Evolutionary conservation across 1,140 invertebrate genomes (phyloP), one percentile per base, ranked within the genome.

Genomic region (Megalonaias nervosa): DNA sequence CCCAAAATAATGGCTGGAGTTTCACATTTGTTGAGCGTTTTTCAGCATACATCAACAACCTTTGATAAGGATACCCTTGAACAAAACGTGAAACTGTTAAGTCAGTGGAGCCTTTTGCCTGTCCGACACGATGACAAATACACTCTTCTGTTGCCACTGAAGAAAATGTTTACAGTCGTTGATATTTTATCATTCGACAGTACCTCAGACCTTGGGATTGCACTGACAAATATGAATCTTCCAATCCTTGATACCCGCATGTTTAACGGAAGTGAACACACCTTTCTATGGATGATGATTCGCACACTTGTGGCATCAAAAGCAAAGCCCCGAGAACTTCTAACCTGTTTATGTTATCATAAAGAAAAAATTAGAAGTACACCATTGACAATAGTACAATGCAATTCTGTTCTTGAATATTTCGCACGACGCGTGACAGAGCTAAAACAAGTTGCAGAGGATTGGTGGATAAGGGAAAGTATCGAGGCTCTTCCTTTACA

Each of bases 91-190:
- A 31, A 67, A 67, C 11, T 17, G 2, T n/a, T 74, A 23, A 55
- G 59, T n/a, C 61, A 14, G 58, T 74, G 71, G 71, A 61, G 62
- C 1, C 61, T 74, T 67, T 74, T 74, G n/a, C 71, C 64, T 21
- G 26, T 21, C 11, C 26, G 59, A 15, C 14, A 23, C 1, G 60
- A 15, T 66, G n/a, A 26, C n/a, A 13, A 58, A 9, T 26, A 64
- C 16, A 9, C 15, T 57, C 19, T 74, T 21, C 64, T 67, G 13
- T 57, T 74, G 19, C 71, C 62, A 58, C 58, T 74, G 17, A 11
- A 2, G 58, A 48, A 74, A 31, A 66, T 14, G 48, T 55, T 5
- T 6, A 19, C 57, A 58, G 15, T 66, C 16, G 21, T 66, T 14
- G 21, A 17, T 58, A 11, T 74, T 6, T 6, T 48, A 0, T 48